Percentiles rank a stretch among this genome's conserved stretches.
Evolutionary conservation across 2,797 vertebrate species (phyloP).

Genomic region (Paguma larvata): DNA sequence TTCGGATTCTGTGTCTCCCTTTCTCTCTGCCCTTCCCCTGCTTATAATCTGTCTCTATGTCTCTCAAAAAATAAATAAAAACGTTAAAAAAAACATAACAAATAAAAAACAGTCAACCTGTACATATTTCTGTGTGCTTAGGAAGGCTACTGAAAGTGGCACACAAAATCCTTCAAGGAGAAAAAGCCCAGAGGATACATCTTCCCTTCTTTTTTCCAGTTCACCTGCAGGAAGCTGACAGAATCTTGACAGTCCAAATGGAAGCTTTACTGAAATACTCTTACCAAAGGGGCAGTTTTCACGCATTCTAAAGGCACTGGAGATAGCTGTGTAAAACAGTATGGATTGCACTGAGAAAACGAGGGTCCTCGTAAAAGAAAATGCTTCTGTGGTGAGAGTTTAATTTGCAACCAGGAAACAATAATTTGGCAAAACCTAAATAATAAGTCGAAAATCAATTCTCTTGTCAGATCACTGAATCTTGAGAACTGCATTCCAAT

Average conservation of each 20-base stretch:
- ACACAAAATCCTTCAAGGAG: background rate
- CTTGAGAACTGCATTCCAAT: background rate
- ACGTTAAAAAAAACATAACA: background rate
- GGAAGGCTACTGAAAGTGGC: background rate
- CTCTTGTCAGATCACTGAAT: background rate
- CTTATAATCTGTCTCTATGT: no score
- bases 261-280: background rate
- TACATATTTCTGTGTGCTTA: background rate
- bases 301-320: background rate
- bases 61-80: no score
- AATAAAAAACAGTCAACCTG: background rate
- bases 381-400: background rate
- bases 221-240: background rate
- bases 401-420: constrained; percentile 26
- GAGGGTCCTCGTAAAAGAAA: background rate
- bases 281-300: background rate
- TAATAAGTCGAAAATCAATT: constrained; percentile 9
- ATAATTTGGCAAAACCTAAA: background rate
- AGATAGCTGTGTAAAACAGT: background rate
- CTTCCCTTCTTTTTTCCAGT: background rate
- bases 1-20: no score
- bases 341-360: background rate
- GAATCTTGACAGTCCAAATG: background rate
- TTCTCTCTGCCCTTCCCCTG: no score
- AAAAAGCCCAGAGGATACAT: background rate